Conservation (phyloP, 2,113 vertebrate species). For the Psephotus haematonotus region DNA sequence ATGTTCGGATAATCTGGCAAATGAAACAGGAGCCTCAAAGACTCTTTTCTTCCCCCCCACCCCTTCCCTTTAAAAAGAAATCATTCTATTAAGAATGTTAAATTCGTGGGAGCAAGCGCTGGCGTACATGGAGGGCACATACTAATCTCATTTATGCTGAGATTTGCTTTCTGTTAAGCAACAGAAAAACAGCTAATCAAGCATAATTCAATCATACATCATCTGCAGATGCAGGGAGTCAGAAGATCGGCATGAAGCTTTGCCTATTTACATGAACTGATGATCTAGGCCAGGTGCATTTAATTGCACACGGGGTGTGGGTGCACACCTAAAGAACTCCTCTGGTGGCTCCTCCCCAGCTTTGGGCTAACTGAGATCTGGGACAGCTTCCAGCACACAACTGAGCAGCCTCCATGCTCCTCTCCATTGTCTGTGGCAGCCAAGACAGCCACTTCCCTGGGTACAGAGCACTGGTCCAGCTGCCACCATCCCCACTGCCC, state of each 20-base stretch:
- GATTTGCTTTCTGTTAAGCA: constrained; percentile 70
- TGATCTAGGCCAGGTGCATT: constrained; percentile 45
- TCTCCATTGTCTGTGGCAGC: neutral
- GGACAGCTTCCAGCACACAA: neutral
- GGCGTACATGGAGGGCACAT: constrained; percentile 39
- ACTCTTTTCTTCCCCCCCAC: neutral
- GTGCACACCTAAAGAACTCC: constrained; percentile 22
- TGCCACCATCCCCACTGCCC: neutral
- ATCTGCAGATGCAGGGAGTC: constrained; percentile 57
- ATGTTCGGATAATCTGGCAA: constrained; percentile 64
- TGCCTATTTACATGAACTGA: constrained; percentile 21
- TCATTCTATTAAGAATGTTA: constrained; percentile 55
- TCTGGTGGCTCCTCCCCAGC: constrained; percentile 1
- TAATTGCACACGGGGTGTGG: neutral
- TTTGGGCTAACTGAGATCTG: neutral
- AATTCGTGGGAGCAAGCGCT: constrained; percentile 55
- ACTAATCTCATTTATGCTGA: constrained; percentile 67
- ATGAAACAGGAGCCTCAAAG: constrained; percentile 55
- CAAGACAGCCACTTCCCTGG: neutral
- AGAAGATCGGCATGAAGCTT: constrained; percentile 31
- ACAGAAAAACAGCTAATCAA: constrained; percentile 67
- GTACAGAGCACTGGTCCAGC: neutral
- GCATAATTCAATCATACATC: constrained; percentile 69
- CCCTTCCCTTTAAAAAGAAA: neutral
- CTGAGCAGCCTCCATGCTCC: neutral